Base-by-base conservation (phyloP, 2,888 invertebrate genomes). In the Abrostola triplasia region DNA sequence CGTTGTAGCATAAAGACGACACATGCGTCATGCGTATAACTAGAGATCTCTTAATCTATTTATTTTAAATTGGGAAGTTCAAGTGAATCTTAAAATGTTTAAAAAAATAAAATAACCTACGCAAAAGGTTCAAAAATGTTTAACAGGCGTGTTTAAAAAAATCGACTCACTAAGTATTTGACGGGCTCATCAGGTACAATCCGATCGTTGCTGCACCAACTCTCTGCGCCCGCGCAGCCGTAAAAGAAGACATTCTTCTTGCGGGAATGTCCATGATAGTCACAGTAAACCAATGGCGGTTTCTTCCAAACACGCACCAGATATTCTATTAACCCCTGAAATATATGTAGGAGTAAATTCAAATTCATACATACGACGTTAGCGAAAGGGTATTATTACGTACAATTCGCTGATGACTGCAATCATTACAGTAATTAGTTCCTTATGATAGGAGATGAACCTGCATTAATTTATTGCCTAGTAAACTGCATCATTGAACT, bases 161-260 rank as follows among this genome's bases (percentile, higher is more conserved):
- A 47, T 47, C 24, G 24, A 24, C 94, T 95, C 85, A 96, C 96
- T 84, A 96, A 92, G 85, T 95, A 96, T 82, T 96, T 95, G 75
- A 95, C 92, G 42, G 95, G 95, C 80, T 95, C 95, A 80, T 96
- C 96, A 12, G 91, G 91, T 65, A 93, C 84, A 48, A 94, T 88
- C 58, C 95, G 89, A 87, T 97, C 96, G 81, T 90, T 94, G 79
- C 95, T 95, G 88, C 95, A 95, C 97, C 97, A 97, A 79, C 96
- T 96, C 86, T 96, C 96, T 52, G 95, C 95, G 77, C 95, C 94
- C 56, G 96, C 97, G 90, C 98, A 98, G 13, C 98, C 98, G 88
- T 97, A 98, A 82, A 98, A 95, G 93, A 98, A 98, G 73, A 97
- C 97, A 86, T 97, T 98, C 93, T 97, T 97, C 89, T 97, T 96